Conservation (phyloP, 2,797 vertebrate species). For the Onychomys leucogaster region DNA sequence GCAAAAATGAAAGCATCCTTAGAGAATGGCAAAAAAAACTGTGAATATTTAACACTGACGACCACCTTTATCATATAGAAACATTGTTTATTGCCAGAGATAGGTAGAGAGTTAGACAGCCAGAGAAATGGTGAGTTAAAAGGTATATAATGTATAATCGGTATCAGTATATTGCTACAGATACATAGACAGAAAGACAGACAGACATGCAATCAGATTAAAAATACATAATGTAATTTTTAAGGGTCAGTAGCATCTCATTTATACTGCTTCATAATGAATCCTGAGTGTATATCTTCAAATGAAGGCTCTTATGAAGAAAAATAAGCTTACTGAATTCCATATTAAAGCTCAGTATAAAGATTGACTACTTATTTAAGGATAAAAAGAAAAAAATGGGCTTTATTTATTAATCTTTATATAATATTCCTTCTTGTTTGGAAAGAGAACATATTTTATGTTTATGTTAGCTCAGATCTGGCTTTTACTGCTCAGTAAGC, state of each 20-base stretch:
- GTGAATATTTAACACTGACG: neutral
- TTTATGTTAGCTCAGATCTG: neutral
- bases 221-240: neutral
- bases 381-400: neutral
- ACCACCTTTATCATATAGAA: neutral
- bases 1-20: neutral
- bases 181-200: neutral
- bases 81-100: neutral
- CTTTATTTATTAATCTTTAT: neutral
- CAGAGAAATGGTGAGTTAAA: rapidly evolving
- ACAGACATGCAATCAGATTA: neutral
- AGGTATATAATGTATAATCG: neutral
- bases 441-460: neutral
- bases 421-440: neutral
- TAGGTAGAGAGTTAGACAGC: neutral
- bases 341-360: neutral
- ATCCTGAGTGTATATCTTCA: neutral
- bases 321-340: neutral
- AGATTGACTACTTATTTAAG: neutral
- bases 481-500: neutral
- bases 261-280: neutral
- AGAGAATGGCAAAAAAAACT: constrained; percentile 7
- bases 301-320: neutral
- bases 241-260: neutral
- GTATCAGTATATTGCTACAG: neutral